Conservation (phyloP, 2,797 vertebrate genomes). For the Tiaroga cobitis region DNA sequence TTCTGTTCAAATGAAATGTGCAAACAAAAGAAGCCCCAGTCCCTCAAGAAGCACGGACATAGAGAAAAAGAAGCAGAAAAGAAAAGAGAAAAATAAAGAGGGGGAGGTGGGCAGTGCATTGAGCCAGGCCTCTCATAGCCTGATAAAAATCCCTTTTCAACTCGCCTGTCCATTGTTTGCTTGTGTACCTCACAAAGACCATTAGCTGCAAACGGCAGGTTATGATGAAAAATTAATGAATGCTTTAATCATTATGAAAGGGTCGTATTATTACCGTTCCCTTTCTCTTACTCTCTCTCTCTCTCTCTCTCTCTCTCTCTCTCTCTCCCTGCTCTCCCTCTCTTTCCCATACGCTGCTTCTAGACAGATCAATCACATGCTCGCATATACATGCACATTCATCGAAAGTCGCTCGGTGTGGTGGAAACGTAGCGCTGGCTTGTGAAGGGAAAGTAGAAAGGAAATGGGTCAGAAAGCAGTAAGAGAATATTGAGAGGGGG, state of each 20-base stretch:
- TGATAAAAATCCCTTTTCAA: slow-evolving; percentile 82
- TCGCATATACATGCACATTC: slow-evolving; percentile 37
- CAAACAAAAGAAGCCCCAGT: slow-evolving; percentile 73
- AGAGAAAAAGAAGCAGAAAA: slow-evolving; percentile 57
- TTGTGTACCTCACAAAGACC: slow-evolving; percentile 92
- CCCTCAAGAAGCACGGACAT: slow-evolving; percentile 66
- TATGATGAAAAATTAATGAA: slow-evolving; percentile 99
- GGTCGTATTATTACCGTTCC: slow-evolving; percentile 84
- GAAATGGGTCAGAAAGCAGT: slow-evolving; percentile 80
- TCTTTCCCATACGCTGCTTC: slow-evolving; percentile 62
- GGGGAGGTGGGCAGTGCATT: slow-evolving; percentile 69
- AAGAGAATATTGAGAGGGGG: slow-evolving; percentile 48
- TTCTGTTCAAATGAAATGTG: slow-evolving; percentile 73
- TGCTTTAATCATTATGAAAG: slow-evolving; percentile 96
- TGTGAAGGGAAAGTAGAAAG: slow-evolving; percentile 31
- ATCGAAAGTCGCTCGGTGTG: slow-evolving; percentile 31
- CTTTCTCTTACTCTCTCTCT: slow-evolving; percentile 55
- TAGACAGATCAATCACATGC: slow-evolving; percentile 74
- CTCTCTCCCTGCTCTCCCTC: slow-evolving; percentile 60
- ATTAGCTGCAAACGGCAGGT: slow-evolving; percentile 98
- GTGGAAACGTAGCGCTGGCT: slow-evolving; percentile 24
- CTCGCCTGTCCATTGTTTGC: slow-evolving; percentile 88
- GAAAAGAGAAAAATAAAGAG: slow-evolving; percentile 61
- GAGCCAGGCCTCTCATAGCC: slow-evolving; percentile 76
- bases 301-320: slow-evolving; percentile 62